Base-by-base conservation (phyloP, 2,113 vertebrate species). In the Rhadina sibilatrix region DNA sequence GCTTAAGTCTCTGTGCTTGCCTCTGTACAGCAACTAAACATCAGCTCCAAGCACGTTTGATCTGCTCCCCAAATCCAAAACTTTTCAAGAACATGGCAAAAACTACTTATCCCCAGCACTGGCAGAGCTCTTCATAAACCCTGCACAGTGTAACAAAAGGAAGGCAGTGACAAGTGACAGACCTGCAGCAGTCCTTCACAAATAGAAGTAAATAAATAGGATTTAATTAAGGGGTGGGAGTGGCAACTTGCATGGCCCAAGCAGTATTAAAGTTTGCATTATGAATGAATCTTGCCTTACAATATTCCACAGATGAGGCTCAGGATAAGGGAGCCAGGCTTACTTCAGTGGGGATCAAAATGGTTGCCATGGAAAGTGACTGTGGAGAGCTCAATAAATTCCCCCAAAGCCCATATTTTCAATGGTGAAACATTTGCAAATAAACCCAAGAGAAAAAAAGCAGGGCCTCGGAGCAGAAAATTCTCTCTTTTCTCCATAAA, bases 311-410 rank as follows among this genome's bases (percentile, higher is more conserved):
- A 30, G 59, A 77, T 20, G 25, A 59, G 83, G 65, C 71, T 65
- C 71, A 72, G 71, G 89, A 93, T 72, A 88, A 92, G 75, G 44
- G 59, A 80, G 77, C 50, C 5, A 17, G 61, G 80, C 52, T 74
- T 49, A 63, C 28, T 95, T 84, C 88, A 74, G 77, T 15, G 63
- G 90, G 87, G 86, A 96, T 90, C 83, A 91, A 83, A 95, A 80
- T 5, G 78, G 88, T 96, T 97, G 91, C 83, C 90, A 93, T 96
- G 95, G 93, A 64, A 96, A 93, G 44, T 80, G 68, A 35, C 14
- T 53, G 60, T 6, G 1, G 40, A 80, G 80, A 68, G 69, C 78
- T 88, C 89, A 80, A 35, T 42, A 96, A 95, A 87, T 90, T 95
- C 88, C 77, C 68, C 81, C 54, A 38, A 90, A 85, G 92, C 71